Percentiles rank a stretch among this genome's conserved stretches.
phyloP scores from a whole-genome alignment of 2,797 vertebrate genomes.

The Danio albolineatus region DNA sequence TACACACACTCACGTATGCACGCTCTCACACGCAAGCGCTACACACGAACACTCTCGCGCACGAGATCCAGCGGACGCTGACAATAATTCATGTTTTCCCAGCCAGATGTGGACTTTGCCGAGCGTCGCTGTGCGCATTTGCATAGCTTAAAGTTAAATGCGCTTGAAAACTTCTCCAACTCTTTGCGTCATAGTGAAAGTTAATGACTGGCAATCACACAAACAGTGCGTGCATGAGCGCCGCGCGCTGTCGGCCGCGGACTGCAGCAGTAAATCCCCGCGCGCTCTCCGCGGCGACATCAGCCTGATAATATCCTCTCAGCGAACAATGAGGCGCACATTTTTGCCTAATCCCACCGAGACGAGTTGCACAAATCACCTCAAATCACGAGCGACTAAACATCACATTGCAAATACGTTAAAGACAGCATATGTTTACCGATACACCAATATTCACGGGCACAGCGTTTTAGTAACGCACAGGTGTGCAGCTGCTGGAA shows the following conservation, averaged over 20 bases:
- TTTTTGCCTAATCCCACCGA: constrained; percentile 12
- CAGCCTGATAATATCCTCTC: constrained; percentile 61
- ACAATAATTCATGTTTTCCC: constrained; percentile 70
- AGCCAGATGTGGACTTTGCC: constrained; percentile 66
- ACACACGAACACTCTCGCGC: constrained; percentile 37
- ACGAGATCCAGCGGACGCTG: constrained; percentile 65
- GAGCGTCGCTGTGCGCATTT: neutral
- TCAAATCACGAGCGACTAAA: neutral
- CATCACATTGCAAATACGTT: neutral
- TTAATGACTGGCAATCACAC: constrained; percentile 48
- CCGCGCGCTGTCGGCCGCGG: constrained; percentile 57
- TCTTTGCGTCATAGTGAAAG: constrained; percentile 49
- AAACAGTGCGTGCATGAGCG: constrained; percentile 64
- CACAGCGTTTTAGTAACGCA: constrained; percentile 28
- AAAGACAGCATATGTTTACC: neutral
- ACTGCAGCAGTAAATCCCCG: constrained; percentile 67
- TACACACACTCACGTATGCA: constrained; percentile 50
- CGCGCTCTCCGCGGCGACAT: constrained; percentile 58
- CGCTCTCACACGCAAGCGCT: constrained; percentile 41
- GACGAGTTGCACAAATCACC: constrained; percentile 19
- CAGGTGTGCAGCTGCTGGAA: constrained; percentile 46
- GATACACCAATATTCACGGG: neutral
- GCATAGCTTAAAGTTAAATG: constrained; percentile 45
- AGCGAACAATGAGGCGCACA: constrained; percentile 56
- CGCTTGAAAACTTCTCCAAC: constrained; percentile 56